Evolutionary conservation across 2,797 vertebrate genomes (phyloP).

Genomic region (Gephyroberyx darwinii): DNA sequence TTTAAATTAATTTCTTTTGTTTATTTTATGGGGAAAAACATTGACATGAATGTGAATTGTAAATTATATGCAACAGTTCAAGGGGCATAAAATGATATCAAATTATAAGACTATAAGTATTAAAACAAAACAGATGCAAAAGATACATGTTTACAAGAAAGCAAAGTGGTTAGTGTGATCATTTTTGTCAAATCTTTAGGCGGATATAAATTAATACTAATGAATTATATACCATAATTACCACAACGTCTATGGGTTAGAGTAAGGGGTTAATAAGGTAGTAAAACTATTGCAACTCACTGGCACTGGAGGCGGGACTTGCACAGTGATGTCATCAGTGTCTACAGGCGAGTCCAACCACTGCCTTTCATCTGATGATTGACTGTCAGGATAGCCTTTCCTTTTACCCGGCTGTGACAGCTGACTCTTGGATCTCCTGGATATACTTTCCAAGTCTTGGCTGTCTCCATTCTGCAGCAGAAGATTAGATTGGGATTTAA

Average conservation of each 20-base stretch:
- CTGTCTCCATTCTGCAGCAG: slow-evolving; percentile 87
- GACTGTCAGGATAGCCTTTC: slow-evolving; percentile 84
- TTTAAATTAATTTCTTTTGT: too few relatives aligned
- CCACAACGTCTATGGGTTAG: background rate
- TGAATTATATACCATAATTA: background rate
- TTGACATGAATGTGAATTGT: too few relatives aligned
- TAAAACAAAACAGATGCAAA: background rate
- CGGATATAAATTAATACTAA: too few relatives aligned
- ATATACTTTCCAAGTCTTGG: slow-evolving; percentile 82
- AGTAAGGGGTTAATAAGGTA: background rate
- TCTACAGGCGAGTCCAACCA: slow-evolving; percentile 84
- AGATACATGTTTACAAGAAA: too few relatives aligned
- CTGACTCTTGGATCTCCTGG: slow-evolving; percentile 81
- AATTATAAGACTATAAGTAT: background rate
- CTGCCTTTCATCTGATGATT: slow-evolving; percentile 77
- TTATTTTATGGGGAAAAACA: too few relatives aligned
- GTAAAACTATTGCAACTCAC: slow-evolving; percentile 60
- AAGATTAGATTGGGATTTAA: slow-evolving; percentile 8
- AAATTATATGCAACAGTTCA: background rate
- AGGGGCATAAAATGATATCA: background rate
- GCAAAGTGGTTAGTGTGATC: too few relatives aligned
- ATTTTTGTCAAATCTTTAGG: too few relatives aligned
- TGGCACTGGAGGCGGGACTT: slow-evolving; percentile 84
- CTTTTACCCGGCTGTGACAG: slow-evolving; percentile 80
- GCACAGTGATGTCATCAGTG: slow-evolving; percentile 85